Base-by-base conservation (phyloP, 2,113 vertebrate species). In the Tapirus terrestris region DNA sequence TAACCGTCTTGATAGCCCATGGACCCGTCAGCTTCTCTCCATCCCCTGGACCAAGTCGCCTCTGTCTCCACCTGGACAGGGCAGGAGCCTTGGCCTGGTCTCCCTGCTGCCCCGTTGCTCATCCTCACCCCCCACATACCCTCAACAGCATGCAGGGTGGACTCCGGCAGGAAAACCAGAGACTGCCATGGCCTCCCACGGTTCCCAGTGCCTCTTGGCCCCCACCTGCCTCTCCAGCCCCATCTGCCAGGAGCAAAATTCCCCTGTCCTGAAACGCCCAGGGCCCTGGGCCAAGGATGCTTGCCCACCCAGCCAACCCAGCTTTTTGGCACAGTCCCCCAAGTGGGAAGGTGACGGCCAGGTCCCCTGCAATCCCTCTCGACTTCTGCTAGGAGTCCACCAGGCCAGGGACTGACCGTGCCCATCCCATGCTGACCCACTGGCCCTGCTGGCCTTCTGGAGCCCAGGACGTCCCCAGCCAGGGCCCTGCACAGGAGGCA, bases 131-230 rank as follows among this genome's bases (percentile, higher is more conserved):
- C 21, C 8, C 5, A 6, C 3, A n/a, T 2, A 8, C 18, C 29
- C 5, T 14, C 56, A 10, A 0, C 1, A 5, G 27, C 56, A 43
- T 45, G 29, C 39, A 36, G 20, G n/a, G 67, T 21, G 7, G 65
- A 33, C 10, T 23, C 45, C 21, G 33, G 21, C 5, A 21, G 14
- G 72, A 61, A 82, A 21, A 17, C 4, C 20, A n/a, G 76, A 39
- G 39, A 10, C 16, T 3, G 7, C 53, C 36, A 9, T 0, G 0
- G 17, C 27, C 23, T 9, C 53, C 51, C 20, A 0, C 9, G 21
- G n/a, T 21, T 16, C 60, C 85, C 67, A 16, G 0, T 9, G 18
- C 6, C 1, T 43, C 48, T 23, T 3, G 1, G 20, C n/a, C 23
- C 8, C 11, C 1, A 4, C 16, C 33, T 4, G 17, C 39, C 13